A percentile compares a stretch with the other conserved stretches of the same genome.
These are phyloP conservation scores for Isurus oxyrinchus DNA, from an alignment of 2,113 vertebrate species.

Conservation along the genomic window DNA sequence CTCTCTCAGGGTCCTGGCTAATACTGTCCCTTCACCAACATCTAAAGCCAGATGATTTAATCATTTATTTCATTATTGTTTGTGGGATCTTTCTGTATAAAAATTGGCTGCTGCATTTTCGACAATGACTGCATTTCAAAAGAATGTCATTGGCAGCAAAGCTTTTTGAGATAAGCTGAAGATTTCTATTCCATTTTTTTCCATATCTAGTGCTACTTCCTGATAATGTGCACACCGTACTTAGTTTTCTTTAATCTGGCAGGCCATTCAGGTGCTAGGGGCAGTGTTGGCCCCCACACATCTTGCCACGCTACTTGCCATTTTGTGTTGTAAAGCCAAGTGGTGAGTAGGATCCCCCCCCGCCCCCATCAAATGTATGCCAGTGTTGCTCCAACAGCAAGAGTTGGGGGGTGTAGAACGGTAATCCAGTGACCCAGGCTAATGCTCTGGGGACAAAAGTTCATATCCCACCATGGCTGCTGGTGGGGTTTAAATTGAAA, in stretches of 20 bases:
- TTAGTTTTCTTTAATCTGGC: background rate
- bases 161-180: too few species aligned
- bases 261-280: background rate
- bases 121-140: background rate
- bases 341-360: background rate
- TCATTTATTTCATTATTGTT: background rate
- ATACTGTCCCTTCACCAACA: background rate
- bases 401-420: too few species aligned
- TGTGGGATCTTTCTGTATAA: background rate
- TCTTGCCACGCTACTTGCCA: background rate
- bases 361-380: background rate
- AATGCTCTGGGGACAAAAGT: too few species aligned
- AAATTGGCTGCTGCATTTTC: background rate
- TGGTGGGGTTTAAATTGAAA: too few species aligned
- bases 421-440: too few species aligned
- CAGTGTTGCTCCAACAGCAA: background rate
- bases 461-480: too few species aligned
- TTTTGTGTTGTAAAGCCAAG: background rate
- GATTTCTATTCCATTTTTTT: background rate
- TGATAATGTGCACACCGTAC: background rate
- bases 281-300: background rate
- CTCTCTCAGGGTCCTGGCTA: background rate
- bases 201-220: background rate
- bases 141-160: background rate
- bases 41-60: background rate